phyloP scores from a whole-genome alignment of 2,113 vertebrate species.

The Cinclus cinclus region DNA sequence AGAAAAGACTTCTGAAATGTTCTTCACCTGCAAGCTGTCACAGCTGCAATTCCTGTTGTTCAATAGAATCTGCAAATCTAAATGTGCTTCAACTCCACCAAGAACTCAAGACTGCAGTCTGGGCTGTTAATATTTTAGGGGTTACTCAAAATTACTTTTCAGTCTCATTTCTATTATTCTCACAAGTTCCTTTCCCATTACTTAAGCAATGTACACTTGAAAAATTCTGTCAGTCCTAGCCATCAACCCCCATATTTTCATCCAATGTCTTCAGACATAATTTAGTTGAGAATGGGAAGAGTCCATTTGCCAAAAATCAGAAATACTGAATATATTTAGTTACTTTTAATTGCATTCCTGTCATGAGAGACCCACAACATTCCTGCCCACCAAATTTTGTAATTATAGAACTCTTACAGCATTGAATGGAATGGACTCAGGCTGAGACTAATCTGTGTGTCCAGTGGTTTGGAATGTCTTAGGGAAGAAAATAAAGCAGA shows the following conservation, averaged over 20 bases:
- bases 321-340: slow-evolving; percentile 19
- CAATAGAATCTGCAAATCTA: not conserved
- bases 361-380: not conserved
- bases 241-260: not conserved
- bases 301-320: not conserved
- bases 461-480: not conserved
- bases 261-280: not conserved
- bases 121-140: not conserved
- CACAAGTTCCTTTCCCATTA: slow-evolving; percentile 27
- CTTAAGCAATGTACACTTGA: not conserved
- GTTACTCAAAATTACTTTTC: slow-evolving; percentile 3
- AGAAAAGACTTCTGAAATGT: not conserved
- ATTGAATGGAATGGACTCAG: not conserved
- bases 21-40: not conserved
- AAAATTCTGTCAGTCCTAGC: slow-evolving; percentile 9
- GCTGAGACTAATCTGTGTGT: not conserved
- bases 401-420: not conserved
- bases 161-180: slow-evolving; percentile 29
- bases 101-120: not conserved
- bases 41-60: not conserved
- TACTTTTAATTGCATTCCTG: not conserved
- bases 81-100: not conserved
- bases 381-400: not conserved
- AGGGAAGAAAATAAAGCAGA: not conserved
- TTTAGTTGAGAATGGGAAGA: not conserved